Evolutionary conservation across 1,140 invertebrate species (phyloP).

Genomic region (Halyomorpha halys): DNA sequence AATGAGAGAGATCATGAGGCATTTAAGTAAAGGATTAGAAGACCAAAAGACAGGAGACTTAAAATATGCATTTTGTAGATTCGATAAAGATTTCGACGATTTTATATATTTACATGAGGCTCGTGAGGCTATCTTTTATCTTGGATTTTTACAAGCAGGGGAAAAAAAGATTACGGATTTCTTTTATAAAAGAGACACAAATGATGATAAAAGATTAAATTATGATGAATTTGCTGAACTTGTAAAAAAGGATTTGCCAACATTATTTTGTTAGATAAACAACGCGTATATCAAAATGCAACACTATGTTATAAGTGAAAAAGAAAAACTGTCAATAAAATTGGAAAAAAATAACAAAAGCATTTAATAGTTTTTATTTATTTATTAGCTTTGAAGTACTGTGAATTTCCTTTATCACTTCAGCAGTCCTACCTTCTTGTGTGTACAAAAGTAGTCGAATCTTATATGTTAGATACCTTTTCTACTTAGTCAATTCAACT

Average conservation of each 20-base stretch:
- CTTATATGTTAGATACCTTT: too few species aligned
- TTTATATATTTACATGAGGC: constrained; percentile 10
- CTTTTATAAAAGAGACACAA: neutral
- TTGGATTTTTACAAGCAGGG: neutral
- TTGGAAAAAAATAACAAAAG: too few species aligned
- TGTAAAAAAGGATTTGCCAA: neutral
- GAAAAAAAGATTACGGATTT: neutral
- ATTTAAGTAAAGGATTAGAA: neutral
- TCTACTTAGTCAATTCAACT: too few species aligned
- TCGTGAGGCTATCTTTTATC: neutral
- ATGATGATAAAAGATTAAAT: neutral
- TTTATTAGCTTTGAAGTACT: too few species aligned
- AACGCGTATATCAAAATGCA: too few species aligned
- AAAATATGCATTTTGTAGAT: constrained; percentile 10
- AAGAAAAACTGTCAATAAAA: too few species aligned
- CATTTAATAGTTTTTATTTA: too few species aligned
- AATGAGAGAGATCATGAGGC: neutral
- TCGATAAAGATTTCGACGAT: constrained; percentile 22
- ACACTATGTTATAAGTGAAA: too few species aligned
- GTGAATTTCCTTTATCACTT: too few species aligned
- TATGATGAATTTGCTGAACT: constrained; percentile 1
- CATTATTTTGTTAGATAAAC: neutral
- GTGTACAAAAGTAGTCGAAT: too few species aligned
- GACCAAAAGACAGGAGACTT: neutral
- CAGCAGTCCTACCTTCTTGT: too few species aligned